Percentiles rank a stretch among this genome's conserved stretches.
phyloP scores from a whole-genome alignment of 2,113 vertebrate genomes.

The Hydrochoerus hydrochaeris region DNA sequence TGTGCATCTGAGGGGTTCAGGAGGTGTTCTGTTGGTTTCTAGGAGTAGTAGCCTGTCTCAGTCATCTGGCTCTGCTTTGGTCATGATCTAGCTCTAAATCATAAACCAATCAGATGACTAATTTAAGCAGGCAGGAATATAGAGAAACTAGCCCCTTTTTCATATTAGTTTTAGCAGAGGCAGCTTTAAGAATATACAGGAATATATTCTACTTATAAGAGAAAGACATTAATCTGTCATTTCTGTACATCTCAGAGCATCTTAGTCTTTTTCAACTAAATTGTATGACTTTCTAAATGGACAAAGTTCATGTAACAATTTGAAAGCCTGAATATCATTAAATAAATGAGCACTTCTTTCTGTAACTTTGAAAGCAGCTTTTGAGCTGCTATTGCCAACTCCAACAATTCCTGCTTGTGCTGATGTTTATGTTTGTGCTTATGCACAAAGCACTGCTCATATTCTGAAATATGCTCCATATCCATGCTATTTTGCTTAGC shows the following conservation, averaged over 20 bases:
- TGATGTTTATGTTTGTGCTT: not conserved
- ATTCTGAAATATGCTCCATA: not conserved
- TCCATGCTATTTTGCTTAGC: not conserved
- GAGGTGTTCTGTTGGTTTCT: not conserved
- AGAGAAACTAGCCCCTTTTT: not conserved
- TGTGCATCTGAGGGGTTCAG: not conserved
- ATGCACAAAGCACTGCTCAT: not conserved
- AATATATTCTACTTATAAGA: not conserved
- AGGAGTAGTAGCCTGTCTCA: not conserved
- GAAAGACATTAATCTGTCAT: conserved; percentile 18
- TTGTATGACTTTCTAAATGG: not conserved
- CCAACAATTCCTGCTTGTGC: accelerated
- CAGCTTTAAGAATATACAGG: conserved; percentile 22
- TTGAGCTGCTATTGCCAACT: not conserved
- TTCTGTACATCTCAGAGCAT: not conserved
- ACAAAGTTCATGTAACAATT: not conserved
- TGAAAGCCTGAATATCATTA: not conserved
- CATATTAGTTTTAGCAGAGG: not conserved
- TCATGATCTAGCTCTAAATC: not conserved
- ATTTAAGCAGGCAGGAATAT: not conserved
- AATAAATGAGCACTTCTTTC: not conserved
- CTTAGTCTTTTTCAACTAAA: conserved; percentile 41
- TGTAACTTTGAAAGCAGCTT: not conserved
- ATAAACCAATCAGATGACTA: not conserved
- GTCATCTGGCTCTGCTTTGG: not conserved